Percentiles rank a stretch among this genome's conserved stretches.
Conservation (phyloP, 2,888 invertebrate genomes). For the Chrysina gloriosa region DNA sequence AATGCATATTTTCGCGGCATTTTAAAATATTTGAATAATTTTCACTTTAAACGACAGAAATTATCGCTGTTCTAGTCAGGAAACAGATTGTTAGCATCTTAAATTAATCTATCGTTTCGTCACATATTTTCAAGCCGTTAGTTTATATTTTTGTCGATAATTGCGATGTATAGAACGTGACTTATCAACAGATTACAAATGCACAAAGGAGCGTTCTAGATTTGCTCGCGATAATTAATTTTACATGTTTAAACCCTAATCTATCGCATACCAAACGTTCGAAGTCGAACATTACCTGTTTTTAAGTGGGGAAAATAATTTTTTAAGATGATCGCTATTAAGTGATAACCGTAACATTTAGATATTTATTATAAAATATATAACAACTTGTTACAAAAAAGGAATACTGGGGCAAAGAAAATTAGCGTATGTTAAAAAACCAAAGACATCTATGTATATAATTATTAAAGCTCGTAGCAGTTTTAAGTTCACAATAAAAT, state of each 20-base stretch:
- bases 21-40: too few species aligned
- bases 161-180: not conserved
- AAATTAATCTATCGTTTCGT: too few species aligned
- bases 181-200: not conserved
- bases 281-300: not conserved
- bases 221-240: not conserved
- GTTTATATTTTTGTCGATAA: slow-evolving; percentile 47
- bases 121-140: too few species aligned
- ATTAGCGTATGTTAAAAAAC: slow-evolving; percentile 13
- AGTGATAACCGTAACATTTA: slow-evolving; percentile 3
- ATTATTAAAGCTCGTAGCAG: slow-evolving; percentile 28
- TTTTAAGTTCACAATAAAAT: slow-evolving; percentile 19
- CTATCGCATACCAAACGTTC: not conserved
- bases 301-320: not conserved
- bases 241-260: not conserved
- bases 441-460: slow-evolving; percentile 3
- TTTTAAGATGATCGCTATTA: not conserved
- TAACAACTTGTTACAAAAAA: slow-evolving; percentile 23
- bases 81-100: too few species aligned
- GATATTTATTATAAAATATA: slow-evolving; percentile 24
- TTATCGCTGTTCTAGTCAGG: too few species aligned
- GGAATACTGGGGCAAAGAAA: slow-evolving; percentile 26
- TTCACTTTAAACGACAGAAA: too few species aligned
- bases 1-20: too few species aligned
- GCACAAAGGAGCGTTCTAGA: not conserved